Evolutionary conservation across 1,140 invertebrate species (phyloP).

Genomic region (Brachionus koreanus): DNA sequence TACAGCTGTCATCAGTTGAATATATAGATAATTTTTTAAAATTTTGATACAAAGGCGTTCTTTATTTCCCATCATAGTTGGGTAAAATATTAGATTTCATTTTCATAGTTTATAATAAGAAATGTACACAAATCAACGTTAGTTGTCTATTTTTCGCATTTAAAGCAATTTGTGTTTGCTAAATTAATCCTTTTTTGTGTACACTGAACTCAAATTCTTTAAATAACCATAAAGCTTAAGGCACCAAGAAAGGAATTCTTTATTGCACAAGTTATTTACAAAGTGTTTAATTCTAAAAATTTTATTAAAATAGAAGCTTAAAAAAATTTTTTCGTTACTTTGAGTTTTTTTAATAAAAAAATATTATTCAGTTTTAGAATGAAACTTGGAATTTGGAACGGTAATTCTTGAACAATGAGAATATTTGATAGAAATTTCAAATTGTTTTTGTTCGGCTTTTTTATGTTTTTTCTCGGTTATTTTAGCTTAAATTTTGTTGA

Average conservation of each 20-base stretch:
- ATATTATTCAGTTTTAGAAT: not conserved
- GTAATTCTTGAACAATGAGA: not conserved
- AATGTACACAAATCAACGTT: not conserved
- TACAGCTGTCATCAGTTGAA: not conserved
- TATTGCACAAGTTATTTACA: not conserved
- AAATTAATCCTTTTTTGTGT: not conserved
- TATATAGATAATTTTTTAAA: too few species aligned
- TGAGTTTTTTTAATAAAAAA: not conserved
- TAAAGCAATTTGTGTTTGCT: not conserved
- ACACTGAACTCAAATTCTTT: too few species aligned
- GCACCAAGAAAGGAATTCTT: not conserved
- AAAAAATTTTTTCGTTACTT: too few species aligned
- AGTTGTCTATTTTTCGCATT: not conserved
- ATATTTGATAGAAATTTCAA: constrained; percentile 19
- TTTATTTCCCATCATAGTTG: not conserved
- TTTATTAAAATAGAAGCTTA: not conserved
- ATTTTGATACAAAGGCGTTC: not conserved
- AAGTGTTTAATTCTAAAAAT: not conserved
- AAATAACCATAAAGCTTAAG: not conserved
- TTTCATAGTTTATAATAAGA: not conserved
- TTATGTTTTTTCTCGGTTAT: constrained; percentile 29
- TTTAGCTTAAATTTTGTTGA: constrained; percentile 22
- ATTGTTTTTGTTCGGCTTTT: constrained; percentile 12
- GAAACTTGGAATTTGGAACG: not conserved
- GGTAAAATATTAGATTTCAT: not conserved